Conservation (phyloP, 2,888 invertebrate species). For the Torymus tubicola region DNA sequence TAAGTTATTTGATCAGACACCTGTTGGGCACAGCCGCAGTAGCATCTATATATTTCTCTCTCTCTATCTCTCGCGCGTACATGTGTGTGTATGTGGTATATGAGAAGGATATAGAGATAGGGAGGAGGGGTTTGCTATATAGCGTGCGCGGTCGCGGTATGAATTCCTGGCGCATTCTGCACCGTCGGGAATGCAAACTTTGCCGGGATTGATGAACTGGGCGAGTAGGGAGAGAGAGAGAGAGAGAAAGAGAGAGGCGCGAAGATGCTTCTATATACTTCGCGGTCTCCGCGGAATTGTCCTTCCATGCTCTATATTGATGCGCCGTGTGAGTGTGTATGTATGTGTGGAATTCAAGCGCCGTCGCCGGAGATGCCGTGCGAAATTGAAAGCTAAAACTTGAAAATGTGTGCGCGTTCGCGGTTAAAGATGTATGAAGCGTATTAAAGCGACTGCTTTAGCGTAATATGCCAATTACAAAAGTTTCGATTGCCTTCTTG, state of each 20-base stretch:
- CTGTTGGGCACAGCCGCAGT: conserved; percentile 17
- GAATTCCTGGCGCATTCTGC: conserved; percentile 24
- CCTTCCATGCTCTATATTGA: not conserved
- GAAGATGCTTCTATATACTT: too few relatives aligned
- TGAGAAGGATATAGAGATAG: too few relatives aligned
- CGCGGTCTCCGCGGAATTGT: conserved; percentile 6
- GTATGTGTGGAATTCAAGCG: not conserved
- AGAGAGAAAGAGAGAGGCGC: not conserved
- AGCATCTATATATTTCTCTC: too few relatives aligned
- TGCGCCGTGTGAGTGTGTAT: not conserved
- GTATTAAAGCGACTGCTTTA: too few relatives aligned
- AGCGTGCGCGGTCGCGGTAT: not conserved
- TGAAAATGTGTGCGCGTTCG: not conserved
- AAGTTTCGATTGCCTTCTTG: too few relatives aligned
- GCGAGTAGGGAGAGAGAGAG: not conserved
- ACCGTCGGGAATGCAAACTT: conserved; percentile 37
- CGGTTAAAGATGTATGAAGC: too few relatives aligned
- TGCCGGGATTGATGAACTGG: conserved; percentile 40
- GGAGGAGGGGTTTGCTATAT: not conserved
- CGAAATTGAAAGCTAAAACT: conserved; percentile 22
- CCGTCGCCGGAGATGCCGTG: not conserved
- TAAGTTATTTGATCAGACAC: conserved; percentile 39
- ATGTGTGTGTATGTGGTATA: too few relatives aligned
- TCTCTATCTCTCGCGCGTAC: too few relatives aligned
- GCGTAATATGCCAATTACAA: too few relatives aligned